Conservation (phyloP, 2,113 vertebrate genomes). For the Sylvia atricapilla region DNA sequence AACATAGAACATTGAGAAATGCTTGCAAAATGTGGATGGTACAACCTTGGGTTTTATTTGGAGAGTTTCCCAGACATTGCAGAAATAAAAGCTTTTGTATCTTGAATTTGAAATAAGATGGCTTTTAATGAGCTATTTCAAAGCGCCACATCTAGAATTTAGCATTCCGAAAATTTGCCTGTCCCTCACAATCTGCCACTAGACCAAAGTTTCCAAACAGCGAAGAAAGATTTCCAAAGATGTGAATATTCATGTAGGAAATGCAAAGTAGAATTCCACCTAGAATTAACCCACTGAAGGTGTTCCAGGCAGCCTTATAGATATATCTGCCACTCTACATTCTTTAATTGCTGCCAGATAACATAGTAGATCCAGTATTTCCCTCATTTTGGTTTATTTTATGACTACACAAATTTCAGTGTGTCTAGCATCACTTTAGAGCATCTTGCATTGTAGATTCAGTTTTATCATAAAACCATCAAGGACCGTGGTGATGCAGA, state of each 20-base stretch:
- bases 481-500: neutral
- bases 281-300: neutral
- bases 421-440: neutral
- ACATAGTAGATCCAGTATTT: neutral
- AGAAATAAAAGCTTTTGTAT: slow-evolving; percentile 7
- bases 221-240: neutral
- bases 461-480: neutral
- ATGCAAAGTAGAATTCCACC: neutral
- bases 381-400: neutral
- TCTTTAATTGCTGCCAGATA: neutral
- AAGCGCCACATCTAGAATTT: neutral
- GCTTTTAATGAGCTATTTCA: neutral
- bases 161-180: neutral
- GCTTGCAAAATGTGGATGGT: slow-evolving; percentile 7
- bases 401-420: neutral
- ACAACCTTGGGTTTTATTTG: slow-evolving; percentile 28
- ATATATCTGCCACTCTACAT: neutral
- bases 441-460: neutral
- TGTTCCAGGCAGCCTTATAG: neutral
- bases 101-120: neutral
- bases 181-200: neutral
- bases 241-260: neutral
- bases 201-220: neutral
- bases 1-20: neutral
- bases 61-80: neutral